Percentiles rank a stretch among this genome's conserved stretches.
These are phyloP conservation scores for Zaprionus vittiger DNA, from an alignment of 1,140 invertebrate species.

Conservation along the genomic window DNA sequence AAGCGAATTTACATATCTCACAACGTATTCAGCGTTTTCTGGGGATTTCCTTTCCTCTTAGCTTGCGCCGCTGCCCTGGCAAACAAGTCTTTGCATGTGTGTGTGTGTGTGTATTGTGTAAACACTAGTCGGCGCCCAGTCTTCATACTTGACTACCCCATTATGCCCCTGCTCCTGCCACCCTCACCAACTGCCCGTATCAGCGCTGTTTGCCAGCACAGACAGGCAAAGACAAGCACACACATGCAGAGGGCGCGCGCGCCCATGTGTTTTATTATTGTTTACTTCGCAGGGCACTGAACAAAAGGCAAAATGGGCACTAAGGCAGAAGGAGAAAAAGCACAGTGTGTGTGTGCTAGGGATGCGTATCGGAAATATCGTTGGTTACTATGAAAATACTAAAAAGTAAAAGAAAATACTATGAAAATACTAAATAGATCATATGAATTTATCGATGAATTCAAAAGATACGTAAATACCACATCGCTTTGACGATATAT, in stretches of 20 bases:
- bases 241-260: not conserved
- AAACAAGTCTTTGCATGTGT: slow-evolving; percentile 27
- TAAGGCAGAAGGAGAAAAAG: not conserved
- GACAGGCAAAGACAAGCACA: not conserved
- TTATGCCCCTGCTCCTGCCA: not conserved
- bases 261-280: slow-evolving; percentile 59
- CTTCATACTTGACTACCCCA: slow-evolving; percentile 35
- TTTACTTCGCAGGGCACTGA: slow-evolving; percentile 30
- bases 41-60: slow-evolving; percentile 27
- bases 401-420: too few relatives aligned
- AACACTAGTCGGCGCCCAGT: slow-evolving; percentile 41
- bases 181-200: not conserved
- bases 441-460: too few relatives aligned
- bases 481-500: too few relatives aligned
- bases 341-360: not conserved
- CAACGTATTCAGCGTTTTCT: slow-evolving; percentile 23
- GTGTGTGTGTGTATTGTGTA: slow-evolving; percentile 31
- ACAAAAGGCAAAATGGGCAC: slow-evolving; percentile 11
- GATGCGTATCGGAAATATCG: not conserved
- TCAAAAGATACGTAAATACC: too few relatives aligned
- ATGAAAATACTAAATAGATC: too few relatives aligned
- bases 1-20: slow-evolving; percentile 71
- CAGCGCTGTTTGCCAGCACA: slow-evolving; percentile 20
- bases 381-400: too few relatives aligned
- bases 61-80: slow-evolving; percentile 38